A percentile compares a stretch with the other conserved stretches of the same genome.
phyloP scores from a whole-genome alignment of 1,140 invertebrate species.

The Sycobia sp. region DNA sequence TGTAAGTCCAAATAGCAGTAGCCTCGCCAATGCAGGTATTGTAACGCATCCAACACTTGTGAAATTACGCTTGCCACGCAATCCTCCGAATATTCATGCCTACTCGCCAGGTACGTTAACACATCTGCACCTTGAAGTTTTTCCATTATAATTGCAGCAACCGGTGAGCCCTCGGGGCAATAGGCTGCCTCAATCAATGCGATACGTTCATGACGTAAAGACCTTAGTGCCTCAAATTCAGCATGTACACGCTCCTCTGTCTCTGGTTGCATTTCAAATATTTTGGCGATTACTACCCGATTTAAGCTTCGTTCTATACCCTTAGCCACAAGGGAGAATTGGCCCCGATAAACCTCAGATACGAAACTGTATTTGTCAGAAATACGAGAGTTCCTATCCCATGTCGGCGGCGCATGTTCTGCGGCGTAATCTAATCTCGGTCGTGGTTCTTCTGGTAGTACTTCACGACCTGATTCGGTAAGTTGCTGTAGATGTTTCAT shows the following conservation, averaged over 20 bases:
- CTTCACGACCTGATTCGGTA: slow-evolving; percentile 77
- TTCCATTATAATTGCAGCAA: slow-evolving; percentile 80
- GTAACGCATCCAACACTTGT: slow-evolving; percentile 84
- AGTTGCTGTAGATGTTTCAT: slow-evolving; percentile 84
- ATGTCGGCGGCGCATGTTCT: slow-evolving; percentile 75
- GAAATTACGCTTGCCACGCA: slow-evolving; percentile 83
- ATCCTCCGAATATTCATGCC: slow-evolving; percentile 89
- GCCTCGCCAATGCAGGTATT: slow-evolving; percentile 92
- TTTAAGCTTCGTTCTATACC: slow-evolving; percentile 78
- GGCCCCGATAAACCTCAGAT: slow-evolving; percentile 80
- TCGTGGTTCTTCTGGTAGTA: slow-evolving; percentile 66
- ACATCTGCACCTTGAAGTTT: slow-evolving; percentile 91
- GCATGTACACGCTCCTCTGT: slow-evolving; percentile 64
- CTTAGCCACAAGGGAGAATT: slow-evolving; percentile 83
- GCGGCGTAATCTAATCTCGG: slow-evolving; percentile 73
- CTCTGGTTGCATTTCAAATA: slow-evolving; percentile 73
- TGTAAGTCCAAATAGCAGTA: slow-evolving; percentile 92
- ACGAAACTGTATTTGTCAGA: slow-evolving; percentile 81
- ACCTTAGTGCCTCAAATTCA: slow-evolving; percentile 83
- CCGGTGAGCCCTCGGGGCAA: slow-evolving; percentile 68
- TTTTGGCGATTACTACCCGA: slow-evolving; percentile 77
- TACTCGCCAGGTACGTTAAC: slow-evolving; percentile 82
- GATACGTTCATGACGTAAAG: slow-evolving; percentile 84
- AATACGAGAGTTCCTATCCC: slow-evolving; percentile 69
- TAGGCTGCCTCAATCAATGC: slow-evolving; percentile 76